Base-by-base conservation (phyloP, 2,888 invertebrate genomes). In the Tuta absoluta region DNA sequence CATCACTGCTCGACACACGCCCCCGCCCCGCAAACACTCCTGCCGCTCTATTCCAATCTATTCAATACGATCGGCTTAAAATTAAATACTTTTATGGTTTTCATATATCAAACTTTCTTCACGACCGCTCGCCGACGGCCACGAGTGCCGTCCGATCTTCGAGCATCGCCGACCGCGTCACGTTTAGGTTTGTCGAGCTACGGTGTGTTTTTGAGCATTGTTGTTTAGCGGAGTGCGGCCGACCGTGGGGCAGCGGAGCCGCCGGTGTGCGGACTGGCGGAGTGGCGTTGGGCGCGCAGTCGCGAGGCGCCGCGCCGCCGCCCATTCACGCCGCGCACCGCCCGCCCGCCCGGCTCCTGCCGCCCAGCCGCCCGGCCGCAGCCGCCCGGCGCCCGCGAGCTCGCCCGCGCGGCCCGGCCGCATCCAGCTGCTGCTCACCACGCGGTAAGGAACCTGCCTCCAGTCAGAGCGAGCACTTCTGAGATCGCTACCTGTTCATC, bases 161-260 rank as follows among this genome's bases (percentile, higher is more conserved):
- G 81, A 86, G 84, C 91, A 89, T 90, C 82, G 86, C 86, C 88
- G 83, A 75, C 80, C 76, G 81, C 79, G 82, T 76, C 79, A 80
- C 86, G 81, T 82, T 82, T 82, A 77, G 80, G 81, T 81, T 79
- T 79, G 81, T 84, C 72, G 79, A 82, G 87, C 87, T 81, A 87
- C 86, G 87, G 85, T 80, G 86, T 86, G 89, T 85, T 84, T 86
- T 84, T 86, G 85, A 87, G 89, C 90, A 91, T 91, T 91, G 90
- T 91, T 90, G 89, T 88, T 84, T 79, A 86, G 87, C 88, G 88
- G 89, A 89, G 89, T 89, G 90, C 89, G 89, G 90, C 89, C 89
- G 89, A 87, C 88, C 90, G 90, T 91, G 89, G 90, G 89, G 89
- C 91, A 90, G 91, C 90, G 89, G 89, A 87, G 91, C 91, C 91